phyloP scores from a whole-genome alignment of 1,140 invertebrate genomes.

The Oscheius sp. region DNA sequence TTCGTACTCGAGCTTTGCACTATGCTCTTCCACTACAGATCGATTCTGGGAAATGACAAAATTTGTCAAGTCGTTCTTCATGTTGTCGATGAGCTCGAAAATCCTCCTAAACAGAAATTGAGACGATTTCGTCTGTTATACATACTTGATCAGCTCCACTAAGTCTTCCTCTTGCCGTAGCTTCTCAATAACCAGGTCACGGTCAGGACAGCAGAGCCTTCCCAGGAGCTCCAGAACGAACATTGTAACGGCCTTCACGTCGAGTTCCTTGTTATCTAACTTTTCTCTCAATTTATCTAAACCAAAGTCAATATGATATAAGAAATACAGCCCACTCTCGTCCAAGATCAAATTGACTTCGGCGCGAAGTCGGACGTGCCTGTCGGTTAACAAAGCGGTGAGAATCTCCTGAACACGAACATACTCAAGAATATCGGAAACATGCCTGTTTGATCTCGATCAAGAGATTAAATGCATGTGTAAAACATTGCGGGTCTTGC shows the following conservation, averaged over 20 bases:
- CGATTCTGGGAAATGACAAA: conserved; percentile 21
- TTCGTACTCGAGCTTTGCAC: conserved; percentile 24
- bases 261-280: neutral
- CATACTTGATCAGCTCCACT: conserved; percentile 15
- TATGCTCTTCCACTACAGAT: conserved; percentile 18
- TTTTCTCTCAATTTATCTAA: conserved; percentile 11
- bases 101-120: conserved; percentile 17
- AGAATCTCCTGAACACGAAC: conserved; percentile 17
- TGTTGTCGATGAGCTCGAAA: conserved; percentile 15
- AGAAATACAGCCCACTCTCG: conserved; percentile 5
- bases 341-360: conserved; percentile 26
- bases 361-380: conserved; percentile 12
- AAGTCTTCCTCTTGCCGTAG: neutral
- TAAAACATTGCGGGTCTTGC: conserved; percentile 16
- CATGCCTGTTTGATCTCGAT: conserved; percentile 16
- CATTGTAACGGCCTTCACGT: conserved; percentile 9
- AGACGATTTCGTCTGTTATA: too few species aligned
- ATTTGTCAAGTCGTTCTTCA: conserved; percentile 32
- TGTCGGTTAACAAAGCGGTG: conserved; percentile 8
- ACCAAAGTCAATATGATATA: conserved; percentile 3
- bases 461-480: conserved; percentile 19
- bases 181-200: conserved; percentile 9
- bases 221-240: conserved; percentile 18
- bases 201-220: conserved; percentile 19
- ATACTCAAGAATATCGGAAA: neutral